phyloP scores from a whole-genome alignment of 2,797 vertebrate genomes.

The Cossypha dichroa region DNA sequence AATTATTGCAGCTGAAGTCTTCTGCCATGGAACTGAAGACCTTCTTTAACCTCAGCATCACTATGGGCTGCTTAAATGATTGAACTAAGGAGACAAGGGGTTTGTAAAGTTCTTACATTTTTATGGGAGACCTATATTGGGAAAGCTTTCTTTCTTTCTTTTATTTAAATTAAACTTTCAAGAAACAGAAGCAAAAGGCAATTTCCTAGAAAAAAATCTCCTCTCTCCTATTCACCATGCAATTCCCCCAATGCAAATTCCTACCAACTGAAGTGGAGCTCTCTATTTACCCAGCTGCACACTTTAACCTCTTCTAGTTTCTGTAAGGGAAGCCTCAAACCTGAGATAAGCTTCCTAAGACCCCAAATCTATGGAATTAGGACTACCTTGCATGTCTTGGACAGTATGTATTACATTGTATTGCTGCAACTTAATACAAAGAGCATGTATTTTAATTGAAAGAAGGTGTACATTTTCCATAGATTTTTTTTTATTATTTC shows the following conservation, averaged over 20 bases:
- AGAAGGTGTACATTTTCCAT: not conserved
- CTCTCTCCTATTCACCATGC: not conserved
- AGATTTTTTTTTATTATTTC: not conserved
- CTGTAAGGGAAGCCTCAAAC: not conserved
- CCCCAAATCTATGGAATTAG: not conserved
- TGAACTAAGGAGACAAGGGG: not conserved
- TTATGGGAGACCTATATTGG: not conserved
- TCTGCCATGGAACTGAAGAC: not conserved
- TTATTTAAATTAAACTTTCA: not conserved
- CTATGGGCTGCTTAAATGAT: not conserved
- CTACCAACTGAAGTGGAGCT: not conserved
- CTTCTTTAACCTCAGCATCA: not conserved
- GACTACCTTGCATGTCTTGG: not conserved
- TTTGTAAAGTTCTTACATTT: not conserved
- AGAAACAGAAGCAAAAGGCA: not conserved
- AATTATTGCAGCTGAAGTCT: not conserved
- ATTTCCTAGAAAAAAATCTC: not conserved
- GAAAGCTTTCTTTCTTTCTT: not conserved
- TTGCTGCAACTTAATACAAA: not conserved
- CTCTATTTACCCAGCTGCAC: not conserved
- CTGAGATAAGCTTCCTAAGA: not conserved
- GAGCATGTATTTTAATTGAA: not conserved
- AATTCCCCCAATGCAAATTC: not conserved
- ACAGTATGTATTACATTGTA: not conserved
- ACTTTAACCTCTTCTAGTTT: not conserved